Evolutionary conservation across 2,797 vertebrate species (phyloP).

Genomic region (Tapirus indicus): DNA sequence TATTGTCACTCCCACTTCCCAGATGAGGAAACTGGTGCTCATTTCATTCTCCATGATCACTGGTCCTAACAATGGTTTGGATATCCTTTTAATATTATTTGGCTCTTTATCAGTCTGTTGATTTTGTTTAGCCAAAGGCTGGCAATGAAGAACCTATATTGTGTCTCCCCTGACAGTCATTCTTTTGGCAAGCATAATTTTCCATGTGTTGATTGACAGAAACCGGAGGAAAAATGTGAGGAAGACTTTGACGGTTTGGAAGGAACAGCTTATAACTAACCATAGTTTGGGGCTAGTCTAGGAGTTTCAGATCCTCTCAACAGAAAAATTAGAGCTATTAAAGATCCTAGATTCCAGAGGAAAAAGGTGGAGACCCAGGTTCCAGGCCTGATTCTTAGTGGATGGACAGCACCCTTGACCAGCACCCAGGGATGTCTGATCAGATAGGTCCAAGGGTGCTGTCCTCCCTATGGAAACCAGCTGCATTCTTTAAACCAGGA

Average conservation of each 20-base stretch:
- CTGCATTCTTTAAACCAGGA: neutral
- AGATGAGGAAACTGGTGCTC: neutral
- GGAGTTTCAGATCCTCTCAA: neutral
- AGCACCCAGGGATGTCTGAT: no score
- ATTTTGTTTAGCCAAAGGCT: neutral
- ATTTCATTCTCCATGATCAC: neutral
- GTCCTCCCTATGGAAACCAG: neutral
- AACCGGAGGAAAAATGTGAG: neutral
- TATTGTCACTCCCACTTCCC: neutral
- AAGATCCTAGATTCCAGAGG: neutral
- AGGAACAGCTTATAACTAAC: neutral
- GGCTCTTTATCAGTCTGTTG: neutral
- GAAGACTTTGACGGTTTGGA: neutral
- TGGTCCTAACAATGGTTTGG: neutral
- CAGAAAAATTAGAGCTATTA: neutral
- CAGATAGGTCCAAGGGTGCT: neutral
- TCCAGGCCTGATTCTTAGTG: neutral
- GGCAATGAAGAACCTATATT: neutral
- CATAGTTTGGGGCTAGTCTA: neutral
- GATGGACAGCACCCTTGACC: neutral
- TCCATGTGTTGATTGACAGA: neutral
- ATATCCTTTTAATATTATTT: neutral
- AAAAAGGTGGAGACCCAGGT: neutral
- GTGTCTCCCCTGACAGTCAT: neutral
- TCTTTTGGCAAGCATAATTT: neutral